These are phyloP conservation scores for Streptopelia turtur DNA, from an alignment of 2,797 vertebrate genomes.

Conservation along the genomic window DNA sequence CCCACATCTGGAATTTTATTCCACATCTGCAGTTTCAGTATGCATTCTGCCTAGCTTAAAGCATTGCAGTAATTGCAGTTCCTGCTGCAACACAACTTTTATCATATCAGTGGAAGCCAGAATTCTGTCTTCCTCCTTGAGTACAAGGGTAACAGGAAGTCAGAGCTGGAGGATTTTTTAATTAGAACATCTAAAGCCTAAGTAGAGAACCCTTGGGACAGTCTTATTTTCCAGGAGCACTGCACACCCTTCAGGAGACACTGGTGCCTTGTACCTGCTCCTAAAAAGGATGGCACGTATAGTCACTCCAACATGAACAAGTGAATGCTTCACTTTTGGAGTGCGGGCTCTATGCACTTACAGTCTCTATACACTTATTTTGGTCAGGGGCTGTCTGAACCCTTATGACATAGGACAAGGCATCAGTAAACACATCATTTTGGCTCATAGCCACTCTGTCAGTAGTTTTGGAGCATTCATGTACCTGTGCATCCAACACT, in stretches of 20 bases:
- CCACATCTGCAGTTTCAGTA: background rate
- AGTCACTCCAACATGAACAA: background rate
- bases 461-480: background rate
- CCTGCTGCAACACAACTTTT: background rate
- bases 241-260: background rate
- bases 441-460: background rate
- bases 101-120: background rate
- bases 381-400: background rate
- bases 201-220: background rate
- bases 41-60: constrained; percentile 1
- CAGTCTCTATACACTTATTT: background rate
- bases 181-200: background rate
- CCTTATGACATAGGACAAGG: background rate
- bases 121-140: background rate
- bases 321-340: background rate
- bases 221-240: background rate
- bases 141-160: background rate
- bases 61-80: background rate
- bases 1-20: background rate
- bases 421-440: background rate
- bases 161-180: background rate
- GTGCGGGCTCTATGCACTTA: background rate
- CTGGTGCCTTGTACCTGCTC: background rate
- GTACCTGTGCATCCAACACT: background rate
- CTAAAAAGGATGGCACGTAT: background rate